phyloP scores from a whole-genome alignment of 2,113 vertebrate species.

The Dunckerocampus dactyliophorus region DNA sequence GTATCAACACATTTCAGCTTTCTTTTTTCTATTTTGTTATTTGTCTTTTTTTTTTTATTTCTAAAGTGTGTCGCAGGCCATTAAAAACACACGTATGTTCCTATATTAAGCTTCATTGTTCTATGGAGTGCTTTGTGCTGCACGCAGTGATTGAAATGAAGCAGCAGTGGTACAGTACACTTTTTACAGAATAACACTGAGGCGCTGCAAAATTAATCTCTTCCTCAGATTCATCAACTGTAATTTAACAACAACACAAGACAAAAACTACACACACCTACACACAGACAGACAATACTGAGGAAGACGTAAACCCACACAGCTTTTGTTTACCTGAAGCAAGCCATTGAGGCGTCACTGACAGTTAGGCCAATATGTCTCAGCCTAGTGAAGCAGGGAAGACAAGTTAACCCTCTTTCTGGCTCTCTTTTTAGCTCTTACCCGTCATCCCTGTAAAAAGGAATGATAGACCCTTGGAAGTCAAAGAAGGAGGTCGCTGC shows the following conservation, averaged over 20 bases:
- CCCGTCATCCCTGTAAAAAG: slow-evolving; percentile 30
- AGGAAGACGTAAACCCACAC: slow-evolving; percentile 3
- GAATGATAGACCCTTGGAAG: slow-evolving; percentile 6
- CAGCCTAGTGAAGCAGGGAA: slow-evolving; percentile 66
- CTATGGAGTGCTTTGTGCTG: slow-evolving; percentile 7
- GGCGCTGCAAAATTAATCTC: slow-evolving; percentile 29
- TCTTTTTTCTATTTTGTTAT: too few species aligned
- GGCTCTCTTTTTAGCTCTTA: not conserved
- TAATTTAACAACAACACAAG: slow-evolving; percentile 16
- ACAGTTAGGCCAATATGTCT: slow-evolving; percentile 67
- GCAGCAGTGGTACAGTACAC: not conserved
- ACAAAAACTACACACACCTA: slow-evolving; percentile 11
- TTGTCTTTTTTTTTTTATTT: too few species aligned
- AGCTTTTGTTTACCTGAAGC: slow-evolving; percentile 57
- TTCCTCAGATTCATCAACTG: slow-evolving; percentile 22
- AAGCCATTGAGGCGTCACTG: slow-evolving; percentile 60
- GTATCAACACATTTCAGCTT: too few species aligned
- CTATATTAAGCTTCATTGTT: not conserved
- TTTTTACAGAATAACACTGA: slow-evolving; percentile 14
- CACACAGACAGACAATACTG: slow-evolving; percentile 12
- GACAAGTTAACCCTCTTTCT: slow-evolving; percentile 61
- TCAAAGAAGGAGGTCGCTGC: too few species aligned
- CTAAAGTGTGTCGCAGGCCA: too few species aligned
- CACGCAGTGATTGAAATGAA: slow-evolving; percentile 16
- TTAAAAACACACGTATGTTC: not conserved